These are phyloP conservation scores for Cistogaster globosa DNA, from an alignment of 2,888 invertebrate species.

Conservation along the genomic window DNA sequence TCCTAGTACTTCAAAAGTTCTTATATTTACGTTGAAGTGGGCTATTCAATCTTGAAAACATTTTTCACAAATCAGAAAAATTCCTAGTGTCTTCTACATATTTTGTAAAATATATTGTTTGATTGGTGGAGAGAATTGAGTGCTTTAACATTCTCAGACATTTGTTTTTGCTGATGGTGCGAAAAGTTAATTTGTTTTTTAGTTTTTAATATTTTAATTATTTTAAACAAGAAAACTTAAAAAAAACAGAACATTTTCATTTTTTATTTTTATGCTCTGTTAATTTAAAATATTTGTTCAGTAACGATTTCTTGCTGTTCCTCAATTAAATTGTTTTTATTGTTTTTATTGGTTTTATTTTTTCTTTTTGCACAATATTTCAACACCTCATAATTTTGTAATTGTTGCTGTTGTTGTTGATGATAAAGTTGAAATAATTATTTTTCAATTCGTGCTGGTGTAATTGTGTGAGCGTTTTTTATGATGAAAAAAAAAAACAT, in stretches of 20 bases:
- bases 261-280: conserved; percentile 57
- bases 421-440: conserved; percentile 66
- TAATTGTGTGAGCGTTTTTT: conserved; percentile 11
- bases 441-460: conserved; percentile 61
- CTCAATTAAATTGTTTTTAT: not conserved
- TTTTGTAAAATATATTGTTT: too few relatives aligned
- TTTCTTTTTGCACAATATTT: conserved; percentile 34
- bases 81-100: too few relatives aligned
- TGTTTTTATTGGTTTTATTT: not conserved
- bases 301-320: conserved; percentile 43
- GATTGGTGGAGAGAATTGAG: too few relatives aligned
- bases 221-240: conserved; percentile 14
- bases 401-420: conserved; percentile 23
- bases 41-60: too few relatives aligned
- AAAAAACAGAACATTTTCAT: conserved; percentile 27
- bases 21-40: too few relatives aligned
- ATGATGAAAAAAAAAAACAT: not conserved
- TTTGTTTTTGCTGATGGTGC: not conserved
- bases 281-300: conserved; percentile 36
- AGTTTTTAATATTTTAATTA: conserved; percentile 24
- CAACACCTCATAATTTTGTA: conserved; percentile 51
- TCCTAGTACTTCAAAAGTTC: too few relatives aligned
- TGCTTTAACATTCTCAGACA: conserved; percentile 1
- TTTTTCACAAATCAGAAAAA: too few relatives aligned
- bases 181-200: not conserved